Evolutionary conservation across 2,797 vertebrate species (phyloP), one percentile per base, ranked within the genome.

Genomic region (Mormyrus proboscirostris): DNA sequence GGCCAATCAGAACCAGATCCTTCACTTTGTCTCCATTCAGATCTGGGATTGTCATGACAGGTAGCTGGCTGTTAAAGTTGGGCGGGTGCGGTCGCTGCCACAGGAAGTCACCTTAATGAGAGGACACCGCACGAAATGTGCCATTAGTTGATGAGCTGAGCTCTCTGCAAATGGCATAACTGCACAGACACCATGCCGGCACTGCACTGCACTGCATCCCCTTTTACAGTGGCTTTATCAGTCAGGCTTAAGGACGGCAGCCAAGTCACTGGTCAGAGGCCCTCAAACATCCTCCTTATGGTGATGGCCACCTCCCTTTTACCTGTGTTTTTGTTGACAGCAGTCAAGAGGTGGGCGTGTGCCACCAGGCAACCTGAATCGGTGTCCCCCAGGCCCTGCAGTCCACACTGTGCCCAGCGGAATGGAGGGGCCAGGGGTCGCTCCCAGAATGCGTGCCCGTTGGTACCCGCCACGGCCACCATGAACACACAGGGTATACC

Each of bases 401-500:
- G 65, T 0, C 94, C 95, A 59, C 98, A 99, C 90, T 98, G 94
- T 89, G 95, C 93, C 92, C 97, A 96, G 88, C 95, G 94, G 8
- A 97, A 89, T 0, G 97, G 96, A 4, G 96, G 92, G 0, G 93
- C 93, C 76, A 96, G 93, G 0, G 96, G 94, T 57, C 53, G 91
- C 91, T 97, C 94, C 98, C 98, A 99, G 12, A 98, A 94, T 0
- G 89, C 91, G 2, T 91, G 90, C 82, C 98, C 98, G 0, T 97
- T 93, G 0, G 96, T 98, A 82, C 98, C 98, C 0, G 97, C 97
- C 90, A 97, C 94, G 0, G 97, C 97, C 0, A 94, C 33, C 19
- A 97, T 0, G 25, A 97, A 96, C 91, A 96, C 86, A 85, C 98
- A 99, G 0, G 97, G 97, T 0, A 98, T 94, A 88, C 96, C 98